phyloP scores from a whole-genome alignment of 1,140 invertebrate genomes.

The Drosophila arawakana region DNA sequence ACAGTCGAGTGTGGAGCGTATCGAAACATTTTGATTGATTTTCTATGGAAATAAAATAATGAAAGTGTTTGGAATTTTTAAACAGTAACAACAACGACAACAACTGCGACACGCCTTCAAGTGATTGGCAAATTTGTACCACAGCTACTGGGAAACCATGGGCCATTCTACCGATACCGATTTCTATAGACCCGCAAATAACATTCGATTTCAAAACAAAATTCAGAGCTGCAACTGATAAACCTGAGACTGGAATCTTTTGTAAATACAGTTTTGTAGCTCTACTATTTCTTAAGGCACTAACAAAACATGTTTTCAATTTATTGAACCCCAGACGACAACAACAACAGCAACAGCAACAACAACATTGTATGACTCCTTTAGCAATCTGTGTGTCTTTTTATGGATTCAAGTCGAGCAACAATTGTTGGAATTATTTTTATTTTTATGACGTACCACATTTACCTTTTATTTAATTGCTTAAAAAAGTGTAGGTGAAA shows the following conservation, averaged over 20 bases:
- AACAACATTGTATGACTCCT: background rate
- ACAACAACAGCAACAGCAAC: constrained; percentile 5
- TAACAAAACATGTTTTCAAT: constrained; percentile 17
- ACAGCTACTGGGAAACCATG: background rate
- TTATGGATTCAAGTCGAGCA: background rate
- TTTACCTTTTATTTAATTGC: constrained; percentile 8
- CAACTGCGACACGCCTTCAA: constrained; percentile 13
- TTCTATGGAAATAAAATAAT: constrained; percentile 22
- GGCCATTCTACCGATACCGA: constrained; percentile 15
- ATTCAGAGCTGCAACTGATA: constrained; percentile 11
- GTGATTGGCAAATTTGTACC: constrained; percentile 10
- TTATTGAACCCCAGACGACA: too few relatives aligned
- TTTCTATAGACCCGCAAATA: constrained; percentile 5
- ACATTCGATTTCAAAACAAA: constrained; percentile 34
- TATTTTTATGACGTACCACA: background rate
- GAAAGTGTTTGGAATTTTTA: background rate
- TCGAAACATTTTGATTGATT: constrained; percentile 26
- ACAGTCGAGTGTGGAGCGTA: constrained; percentile 13
- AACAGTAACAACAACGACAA: constrained; percentile 11
- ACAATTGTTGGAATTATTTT: constrained; percentile 4
- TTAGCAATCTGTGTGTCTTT: background rate
- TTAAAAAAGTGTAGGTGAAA: background rate
- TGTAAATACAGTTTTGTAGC: background rate
- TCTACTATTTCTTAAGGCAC: constrained; percentile 16
- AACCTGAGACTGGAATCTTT: background rate